Conservation (phyloP, 2,797 vertebrate species). For the Stomatorhinus walkeri region DNA sequence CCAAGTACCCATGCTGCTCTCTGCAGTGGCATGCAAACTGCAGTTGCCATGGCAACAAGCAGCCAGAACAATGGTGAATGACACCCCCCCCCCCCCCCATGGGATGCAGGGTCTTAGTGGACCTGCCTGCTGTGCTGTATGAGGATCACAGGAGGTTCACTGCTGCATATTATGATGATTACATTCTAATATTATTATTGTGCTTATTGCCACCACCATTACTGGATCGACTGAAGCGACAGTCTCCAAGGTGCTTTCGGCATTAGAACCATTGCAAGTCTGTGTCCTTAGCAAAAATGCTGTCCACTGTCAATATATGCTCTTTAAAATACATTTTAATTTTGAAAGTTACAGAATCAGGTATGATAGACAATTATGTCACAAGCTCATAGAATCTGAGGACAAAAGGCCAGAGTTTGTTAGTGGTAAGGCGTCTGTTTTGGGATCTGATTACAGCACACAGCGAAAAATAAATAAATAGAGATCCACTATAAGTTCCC, state of each 20-base stretch:
- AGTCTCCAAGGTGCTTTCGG: not conserved
- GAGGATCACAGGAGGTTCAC: not conserved
- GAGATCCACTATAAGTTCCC: not conserved
- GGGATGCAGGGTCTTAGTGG: conserved; percentile 20
- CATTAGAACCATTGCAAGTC: not conserved
- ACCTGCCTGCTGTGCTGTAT: conserved; percentile 18
- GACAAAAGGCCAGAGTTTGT: not conserved
- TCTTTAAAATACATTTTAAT: not conserved
- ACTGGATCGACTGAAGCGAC: not conserved
- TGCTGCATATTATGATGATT: not conserved
- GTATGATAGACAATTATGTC: not conserved
- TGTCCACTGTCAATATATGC: not conserved
- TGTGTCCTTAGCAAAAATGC: not conserved
- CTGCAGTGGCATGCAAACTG: conserved; percentile 23
- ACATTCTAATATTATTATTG: not conserved
- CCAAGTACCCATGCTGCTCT: conserved; percentile 6
- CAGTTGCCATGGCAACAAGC: conserved; percentile 40
- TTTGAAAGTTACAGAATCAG: not conserved
- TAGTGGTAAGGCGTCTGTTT: not conserved
- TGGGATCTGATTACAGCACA: not conserved
- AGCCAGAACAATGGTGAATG: conserved; percentile 27
- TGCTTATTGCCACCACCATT: not conserved
- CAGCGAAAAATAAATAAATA: not conserved
- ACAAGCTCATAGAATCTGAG: not conserved
- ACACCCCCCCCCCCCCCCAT: not conserved